Base-by-base conservation (phyloP, 2,888 invertebrate genomes). In the Panzeria rudis region DNA sequence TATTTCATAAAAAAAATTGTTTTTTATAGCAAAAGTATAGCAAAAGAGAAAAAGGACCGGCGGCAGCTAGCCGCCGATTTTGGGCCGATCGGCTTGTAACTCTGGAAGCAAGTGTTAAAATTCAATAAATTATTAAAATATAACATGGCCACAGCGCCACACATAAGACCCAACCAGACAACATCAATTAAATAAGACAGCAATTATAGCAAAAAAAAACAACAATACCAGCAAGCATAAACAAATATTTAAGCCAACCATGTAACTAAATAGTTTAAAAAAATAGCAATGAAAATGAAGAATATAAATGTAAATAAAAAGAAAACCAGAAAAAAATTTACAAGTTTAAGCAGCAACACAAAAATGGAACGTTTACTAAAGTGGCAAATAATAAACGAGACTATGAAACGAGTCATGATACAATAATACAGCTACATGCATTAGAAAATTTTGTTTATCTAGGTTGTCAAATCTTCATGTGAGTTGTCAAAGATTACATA, bases 111-210 rank as follows among this genome's bases (percentile, higher is more conserved):
- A 76, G 76, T 76, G 75, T 47, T 81, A 54, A 71, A 69, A 76
- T 62, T 56, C 75, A 68, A 73, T 81, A 41, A 81, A 81, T 69
- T 81, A 68, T 75, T 75, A 50, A 81, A 72, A 66, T 61, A 38
- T 62, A 69, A 62, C 76, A 62, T 76, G 52, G 61, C 44, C 73
- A 69, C 68, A 73, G 52, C 41, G 41, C 61, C 81, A 69, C 75
- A 69, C 38, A 50, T 61, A 11, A 35, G 41, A 68, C 41, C 41
- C 59, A 81, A 75, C 61, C 38, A 69, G 17, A 69, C 25, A 56
- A 41, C 23, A 41, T 11, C 29, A 15, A 44, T 44, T 15, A 50
- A 29, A 20, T 32, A 15, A 47, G 41, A 66, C 76, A 29, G 2
- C 41, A 9, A 32, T 17, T 17, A 29, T 13, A 20, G 47, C 59